Base-by-base conservation (phyloP, 2,797 vertebrate genomes). In the Epinephelus malabaricus region DNA sequence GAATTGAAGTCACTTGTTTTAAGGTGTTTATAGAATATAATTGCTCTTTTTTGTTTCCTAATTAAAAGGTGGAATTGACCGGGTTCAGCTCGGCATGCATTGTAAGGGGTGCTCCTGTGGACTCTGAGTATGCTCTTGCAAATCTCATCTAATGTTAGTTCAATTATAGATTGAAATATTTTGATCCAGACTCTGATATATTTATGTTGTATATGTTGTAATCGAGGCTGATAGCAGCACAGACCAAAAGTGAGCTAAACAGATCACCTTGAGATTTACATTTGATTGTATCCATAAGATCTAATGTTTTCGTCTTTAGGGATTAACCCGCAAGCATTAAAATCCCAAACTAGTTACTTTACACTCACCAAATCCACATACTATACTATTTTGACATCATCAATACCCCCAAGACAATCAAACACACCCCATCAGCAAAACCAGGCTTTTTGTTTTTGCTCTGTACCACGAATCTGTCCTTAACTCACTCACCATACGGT, bases 171-270 rank as follows among this genome's bases (percentile, higher is more conserved):
- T 34, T 7, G 34, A 6, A 8, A 34, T 6, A 30, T 30, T 30
- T 30, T 30, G 34, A 34, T 6, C 34, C 34, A 34, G 34, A 34
- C 2, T 34, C 30, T 34, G 6, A 34, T 8, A 30, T 30, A 23
- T 23, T 5, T 6, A 5, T 6, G 27, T 34, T 34, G 7, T 34
- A 6, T 34, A 34, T 34, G 30, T 34, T 34, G 34, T 34, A 6
- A 34, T 8, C 6, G 6, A 34, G 34, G 34, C 34, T 34, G 34
- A 60, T 21, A 78, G 54, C 53, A 56, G 27, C 6, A 13, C 9
- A 59, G 45, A 60, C 25, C 23, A 40, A 21, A 69, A 71, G 68
- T 53, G 11, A 27, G 34, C 49, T 34, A 34, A 76, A 60, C 62
- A 45, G 38, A 54, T 19, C 69, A 49, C 54, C 68, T 56, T 25